These are phyloP conservation scores for Diarsia rubi DNA, from an alignment of 2,888 invertebrate species.

Conservation along the genomic window DNA sequence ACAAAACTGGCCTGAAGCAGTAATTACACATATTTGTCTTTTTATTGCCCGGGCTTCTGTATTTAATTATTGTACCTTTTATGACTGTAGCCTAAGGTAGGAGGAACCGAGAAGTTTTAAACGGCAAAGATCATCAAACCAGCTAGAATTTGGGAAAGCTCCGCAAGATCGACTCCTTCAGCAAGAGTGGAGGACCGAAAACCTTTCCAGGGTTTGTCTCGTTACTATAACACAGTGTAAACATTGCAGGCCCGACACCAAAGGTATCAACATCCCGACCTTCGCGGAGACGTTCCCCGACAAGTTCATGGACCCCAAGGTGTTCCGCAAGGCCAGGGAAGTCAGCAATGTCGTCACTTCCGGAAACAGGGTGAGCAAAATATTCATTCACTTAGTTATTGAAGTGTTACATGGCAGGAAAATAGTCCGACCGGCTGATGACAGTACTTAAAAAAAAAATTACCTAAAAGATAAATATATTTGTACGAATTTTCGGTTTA, in stretches of 20 bases:
- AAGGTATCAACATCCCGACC: slow-evolving; percentile 93
- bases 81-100: neutral
- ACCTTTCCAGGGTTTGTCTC: neutral
- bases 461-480: no score
- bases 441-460: no score
- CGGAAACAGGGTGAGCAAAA: slow-evolving; percentile 91
- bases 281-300: slow-evolving; percentile 95
- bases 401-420: neutral
- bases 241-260: slow-evolving; percentile 90
- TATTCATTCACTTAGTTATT: neutral
- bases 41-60: neutral
- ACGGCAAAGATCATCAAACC: neutral
- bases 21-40: neutral
- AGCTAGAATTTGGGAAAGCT: neutral
- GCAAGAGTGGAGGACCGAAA: neutral
- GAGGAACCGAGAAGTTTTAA: neutral
- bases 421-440: neutral
- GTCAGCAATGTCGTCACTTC: slow-evolving; percentile 92
- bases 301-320: slow-evolving; percentile 94
- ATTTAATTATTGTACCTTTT: neutral
- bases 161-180: neutral
- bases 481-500: no score
- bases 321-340: slow-evolving; percentile 93
- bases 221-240: neutral
- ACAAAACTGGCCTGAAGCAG: neutral